phyloP scores from a whole-genome alignment of 2,113 vertebrate genomes.

The Menidia beryllina region DNA sequence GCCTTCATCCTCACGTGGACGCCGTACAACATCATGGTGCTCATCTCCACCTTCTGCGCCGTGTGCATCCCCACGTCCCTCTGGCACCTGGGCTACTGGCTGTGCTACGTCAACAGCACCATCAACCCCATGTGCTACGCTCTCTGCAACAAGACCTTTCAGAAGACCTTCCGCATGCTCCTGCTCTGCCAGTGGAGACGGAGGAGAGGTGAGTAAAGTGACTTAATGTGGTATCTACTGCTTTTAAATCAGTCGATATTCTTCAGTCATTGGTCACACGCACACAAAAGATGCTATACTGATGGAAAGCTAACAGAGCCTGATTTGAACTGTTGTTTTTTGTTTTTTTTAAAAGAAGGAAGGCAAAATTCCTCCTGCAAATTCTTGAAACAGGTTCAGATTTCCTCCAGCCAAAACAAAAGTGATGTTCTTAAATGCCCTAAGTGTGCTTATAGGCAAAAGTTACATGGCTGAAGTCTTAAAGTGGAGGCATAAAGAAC shows the following conservation, averaged over 20 bases:
- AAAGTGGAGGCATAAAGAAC: background rate
- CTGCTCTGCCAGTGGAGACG: constrained; percentile 95
- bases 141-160: constrained; percentile 99
- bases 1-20: constrained; percentile 99
- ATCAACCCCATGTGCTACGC: constrained; percentile 99
- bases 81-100: constrained; percentile 99
- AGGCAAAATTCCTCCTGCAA: background rate
- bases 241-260: constrained; percentile 18
- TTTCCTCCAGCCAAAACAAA: background rate
- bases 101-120: constrained; percentile 99
- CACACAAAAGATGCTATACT: constrained; percentile 47
- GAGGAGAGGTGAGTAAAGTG: constrained; percentile 81
- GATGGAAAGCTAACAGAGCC: constrained; percentile 25
- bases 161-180: constrained; percentile 97
- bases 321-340: constrained; percentile 7
- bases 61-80: constrained; percentile 91
- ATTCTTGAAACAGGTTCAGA: constrained; percentile 13
- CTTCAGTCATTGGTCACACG: constrained; percentile 26
- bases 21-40: constrained; percentile 99
- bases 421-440: background rate
- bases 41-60: constrained; percentile 96
- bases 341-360: constrained; percentile 9
- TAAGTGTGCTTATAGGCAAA: background rate
- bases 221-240: constrained; percentile 39
- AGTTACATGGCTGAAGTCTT: background rate